A percentile compares a stretch with the other conserved stretches of the same genome.
These are phyloP conservation scores for Muscicapa striata DNA, from an alignment of 2,797 vertebrate species.

Conservation along the genomic window DNA sequence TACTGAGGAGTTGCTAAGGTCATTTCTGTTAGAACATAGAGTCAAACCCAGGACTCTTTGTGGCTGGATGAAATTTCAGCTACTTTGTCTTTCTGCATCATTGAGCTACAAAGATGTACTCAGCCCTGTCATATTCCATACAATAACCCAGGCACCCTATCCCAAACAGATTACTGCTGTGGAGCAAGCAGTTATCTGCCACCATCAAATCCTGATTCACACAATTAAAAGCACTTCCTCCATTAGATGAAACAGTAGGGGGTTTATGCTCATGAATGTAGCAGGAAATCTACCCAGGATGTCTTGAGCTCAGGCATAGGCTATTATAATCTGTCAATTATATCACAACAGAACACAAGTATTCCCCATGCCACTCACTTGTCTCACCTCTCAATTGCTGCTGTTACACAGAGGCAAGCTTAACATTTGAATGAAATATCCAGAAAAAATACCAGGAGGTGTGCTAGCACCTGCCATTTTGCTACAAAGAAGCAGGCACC, in stretches of 20 bases:
- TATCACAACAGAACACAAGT: background rate
- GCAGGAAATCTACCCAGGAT: slow-evolving; percentile 11
- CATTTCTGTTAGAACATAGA: background rate
- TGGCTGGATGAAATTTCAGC: background rate
- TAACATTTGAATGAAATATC: background rate
- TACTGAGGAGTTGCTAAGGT: background rate
- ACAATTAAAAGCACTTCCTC: slow-evolving; percentile 4
- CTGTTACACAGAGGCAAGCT: background rate
- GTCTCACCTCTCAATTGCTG: background rate
- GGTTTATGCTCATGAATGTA: background rate
- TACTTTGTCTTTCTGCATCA: background rate
- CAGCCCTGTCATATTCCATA: background rate
- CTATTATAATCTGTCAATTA: background rate
- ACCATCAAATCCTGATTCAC: background rate
- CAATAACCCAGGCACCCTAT: background rate
- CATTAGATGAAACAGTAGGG: background rate
- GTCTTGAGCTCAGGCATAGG: background rate
- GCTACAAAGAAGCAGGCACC: background rate
- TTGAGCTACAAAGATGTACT: background rate
- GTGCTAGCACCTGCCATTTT: background rate
- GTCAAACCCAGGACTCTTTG: background rate
- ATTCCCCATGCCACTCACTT: background rate
- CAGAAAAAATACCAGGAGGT: background rate
- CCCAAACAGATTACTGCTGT: background rate
- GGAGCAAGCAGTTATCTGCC: accelerated